Conservation (phyloP, 2,113 vertebrate species). For the Serilophus lunatus region DNA sequence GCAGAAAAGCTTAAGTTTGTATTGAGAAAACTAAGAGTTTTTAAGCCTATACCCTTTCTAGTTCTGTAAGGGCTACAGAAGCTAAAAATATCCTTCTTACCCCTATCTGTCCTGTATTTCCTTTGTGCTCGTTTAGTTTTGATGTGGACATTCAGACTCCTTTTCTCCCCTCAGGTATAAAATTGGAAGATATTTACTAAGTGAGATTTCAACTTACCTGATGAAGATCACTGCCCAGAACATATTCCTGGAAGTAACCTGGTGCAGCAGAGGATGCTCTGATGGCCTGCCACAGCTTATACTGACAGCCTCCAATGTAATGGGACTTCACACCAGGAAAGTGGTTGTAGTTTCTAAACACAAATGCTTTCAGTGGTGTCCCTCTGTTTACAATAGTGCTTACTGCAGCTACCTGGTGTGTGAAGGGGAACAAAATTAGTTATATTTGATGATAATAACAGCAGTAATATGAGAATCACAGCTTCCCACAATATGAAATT, state of each 20-base stretch:
- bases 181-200: neutral
- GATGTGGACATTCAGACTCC: neutral
- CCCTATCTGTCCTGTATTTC: neutral
- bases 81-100: neutral
- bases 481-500: neutral
- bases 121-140: neutral
- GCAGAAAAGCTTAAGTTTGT: neutral
- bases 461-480: neutral
- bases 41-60: neutral
- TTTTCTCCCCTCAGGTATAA: neutral
- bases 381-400: constrained; percentile 93
- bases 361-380: constrained; percentile 87
- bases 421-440: neutral
- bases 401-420: constrained; percentile 87
- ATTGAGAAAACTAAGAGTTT: neutral
- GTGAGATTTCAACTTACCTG: constrained; percentile 76
- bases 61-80: neutral
- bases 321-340: constrained; percentile 88
- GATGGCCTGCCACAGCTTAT: constrained; percentile 94
- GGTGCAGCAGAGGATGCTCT: constrained; percentile 93
- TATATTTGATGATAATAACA: neutral
- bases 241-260: constrained; percentile 93
- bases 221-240: constrained; percentile 88
- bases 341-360: constrained; percentile 95
- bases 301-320: constrained; percentile 90